Conservation (phyloP, 2,888 invertebrate species). For the Hemistola chrysoprasaria region DNA sequence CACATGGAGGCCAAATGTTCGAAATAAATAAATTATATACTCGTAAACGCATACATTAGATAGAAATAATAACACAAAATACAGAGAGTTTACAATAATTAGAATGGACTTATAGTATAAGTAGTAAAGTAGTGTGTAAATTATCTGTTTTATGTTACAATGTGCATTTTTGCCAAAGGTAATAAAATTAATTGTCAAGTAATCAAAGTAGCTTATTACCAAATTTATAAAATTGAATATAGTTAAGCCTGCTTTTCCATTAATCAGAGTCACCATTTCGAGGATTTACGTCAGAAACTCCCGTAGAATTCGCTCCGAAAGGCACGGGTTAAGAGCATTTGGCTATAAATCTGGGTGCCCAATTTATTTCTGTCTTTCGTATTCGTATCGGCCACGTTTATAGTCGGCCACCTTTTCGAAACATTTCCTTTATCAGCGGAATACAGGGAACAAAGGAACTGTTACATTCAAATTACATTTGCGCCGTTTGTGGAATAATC, state of each 20-base stretch:
- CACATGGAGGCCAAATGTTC: too few species aligned
- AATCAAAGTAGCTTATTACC: constrained; percentile 8
- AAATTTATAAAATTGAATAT: too few species aligned
- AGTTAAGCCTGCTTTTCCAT: constrained; percentile 7
- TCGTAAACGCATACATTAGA: neutral
- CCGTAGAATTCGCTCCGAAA: constrained; percentile 44
- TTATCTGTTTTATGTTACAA: too few species aligned
- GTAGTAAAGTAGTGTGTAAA: too few species aligned
- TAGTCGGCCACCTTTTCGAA: constrained; percentile 47
- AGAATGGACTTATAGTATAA: too few species aligned
- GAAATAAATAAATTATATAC: too few species aligned
- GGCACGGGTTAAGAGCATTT: constrained; percentile 73
- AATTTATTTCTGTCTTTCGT: constrained; percentile 72
- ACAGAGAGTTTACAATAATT: too few species aligned
- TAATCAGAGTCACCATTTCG: constrained; percentile 23
- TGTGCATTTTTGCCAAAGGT: too few species aligned
- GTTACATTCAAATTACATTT: constrained; percentile 62
- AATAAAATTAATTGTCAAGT: too few species aligned
- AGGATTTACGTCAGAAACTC: constrained; percentile 47
- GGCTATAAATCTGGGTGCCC: constrained; percentile 73
- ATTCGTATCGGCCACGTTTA: constrained; percentile 58
- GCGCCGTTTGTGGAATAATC: constrained; percentile 42
- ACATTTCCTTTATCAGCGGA: constrained; percentile 58
- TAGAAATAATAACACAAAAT: neutral
- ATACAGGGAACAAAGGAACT: constrained; percentile 56